Evolutionary conservation across 2,113 vertebrate species (phyloP), one percentile per base, ranked within the genome.

Genomic region (Amazona vittata): DNA sequence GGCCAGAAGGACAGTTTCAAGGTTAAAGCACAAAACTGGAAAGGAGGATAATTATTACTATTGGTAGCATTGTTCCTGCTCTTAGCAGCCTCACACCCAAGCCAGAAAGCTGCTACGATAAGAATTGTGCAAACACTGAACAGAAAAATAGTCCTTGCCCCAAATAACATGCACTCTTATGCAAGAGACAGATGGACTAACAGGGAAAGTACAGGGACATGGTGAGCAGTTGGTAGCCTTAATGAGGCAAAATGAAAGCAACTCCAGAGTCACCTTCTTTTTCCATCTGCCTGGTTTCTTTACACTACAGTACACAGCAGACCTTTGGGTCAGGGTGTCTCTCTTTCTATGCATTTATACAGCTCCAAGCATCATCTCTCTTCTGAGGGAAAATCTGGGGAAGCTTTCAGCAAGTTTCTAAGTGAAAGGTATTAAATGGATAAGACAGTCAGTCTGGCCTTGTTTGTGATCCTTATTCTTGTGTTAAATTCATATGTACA

Each of bases 391-490:
- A 85, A 33, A 77, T 59, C 0, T 57, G 37, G 43, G 37, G 84
- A 89, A 70, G 31, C 53, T 95, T 95, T 94, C 95, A 94, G n/a
- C 84, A 79, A 57, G 49, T 84, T 89, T 90, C 31, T 49, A 90
- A 88, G 53, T 76, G 84, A 85, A 90, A 91, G 71, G 77, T 39
- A 71, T 90, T 89, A 73, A 94, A 87, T 83, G 82, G 70, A 12
- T 93, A 11, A 57, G 89, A 87, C 86, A 94, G 84, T 83, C 86
- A 79, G 41, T 59, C 55, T 81, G 68, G 75, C 50, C 33, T 73
- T 74, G 28, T 53, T 90, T 74, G 43, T 73, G 82, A 75, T 86
- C 93, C 81, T 68, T 60, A 47, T 89, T 77, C 63, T 39, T 28
- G 64, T 41, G 90, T 16, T 86, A 81, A 94, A 68, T 63, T 49